These are phyloP conservation scores for Drosophila kambysellisi DNA, from an alignment of 2,888 invertebrate genomes.

Conservation along the genomic window DNA sequence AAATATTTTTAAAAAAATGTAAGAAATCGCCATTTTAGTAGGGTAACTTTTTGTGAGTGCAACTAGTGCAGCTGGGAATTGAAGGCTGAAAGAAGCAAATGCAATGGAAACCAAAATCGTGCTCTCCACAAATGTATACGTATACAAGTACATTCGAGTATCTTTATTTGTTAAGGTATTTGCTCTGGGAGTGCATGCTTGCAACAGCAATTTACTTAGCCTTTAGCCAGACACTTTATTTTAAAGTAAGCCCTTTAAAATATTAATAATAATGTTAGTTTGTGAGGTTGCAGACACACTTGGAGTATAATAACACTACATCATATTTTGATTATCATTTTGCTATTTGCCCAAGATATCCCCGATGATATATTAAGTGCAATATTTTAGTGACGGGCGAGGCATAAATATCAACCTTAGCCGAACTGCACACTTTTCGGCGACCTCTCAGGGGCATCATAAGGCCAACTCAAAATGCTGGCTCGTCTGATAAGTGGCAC, in stretches of 20 bases:
- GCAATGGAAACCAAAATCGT: conserved; percentile 1
- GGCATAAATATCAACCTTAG: conserved; percentile 63
- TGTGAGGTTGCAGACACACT: neutral
- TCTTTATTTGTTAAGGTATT: neutral
- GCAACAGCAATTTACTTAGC: neutral
- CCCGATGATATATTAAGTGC: conserved; percentile 75
- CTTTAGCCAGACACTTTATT: neutral
- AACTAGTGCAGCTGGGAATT: conserved; percentile 7
- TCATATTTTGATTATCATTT: neutral
- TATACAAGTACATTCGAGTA: neutral
- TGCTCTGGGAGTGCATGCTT: neutral
- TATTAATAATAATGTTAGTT: neutral
- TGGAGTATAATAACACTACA: conserved; percentile 1
- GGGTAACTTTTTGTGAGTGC: neutral
- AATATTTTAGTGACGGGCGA: conserved; percentile 59
- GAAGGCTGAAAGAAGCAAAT: neutral
- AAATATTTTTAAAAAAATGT: no score
- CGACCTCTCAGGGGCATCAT: conserved; percentile 51
- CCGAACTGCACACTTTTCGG: conserved; percentile 30
- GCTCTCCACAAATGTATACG: neutral
- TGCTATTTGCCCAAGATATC: conserved; percentile 25
- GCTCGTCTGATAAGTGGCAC: conserved; percentile 65
- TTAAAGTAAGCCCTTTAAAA: neutral
- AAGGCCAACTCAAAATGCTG: conserved; percentile 44
- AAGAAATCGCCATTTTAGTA: neutral